Evolutionary conservation across 2,113 vertebrate genomes (phyloP), one percentile per base, ranked within the genome.

Genomic region (Vombatus ursinus): DNA sequence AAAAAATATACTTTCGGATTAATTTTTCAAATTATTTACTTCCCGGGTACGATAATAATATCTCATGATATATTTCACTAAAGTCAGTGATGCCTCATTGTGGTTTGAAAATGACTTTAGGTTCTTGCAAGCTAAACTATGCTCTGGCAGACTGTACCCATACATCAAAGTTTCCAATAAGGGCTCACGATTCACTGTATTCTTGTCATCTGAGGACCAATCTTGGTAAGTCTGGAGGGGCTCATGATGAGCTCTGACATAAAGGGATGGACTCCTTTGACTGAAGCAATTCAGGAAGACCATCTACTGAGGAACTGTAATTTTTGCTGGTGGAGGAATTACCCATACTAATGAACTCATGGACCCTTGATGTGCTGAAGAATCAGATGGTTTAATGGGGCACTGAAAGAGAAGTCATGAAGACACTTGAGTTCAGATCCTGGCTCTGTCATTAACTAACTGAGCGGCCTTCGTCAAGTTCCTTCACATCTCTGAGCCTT

Each of bases 1-100:
- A 96, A 37, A 68, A 68, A 68, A 96, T 93, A 90, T 19, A 68
- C 23, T 68, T 95, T 96, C 92, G 47, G 26, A 94, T 37, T 96
- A 94, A 90, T 90, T 90, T 94, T 47, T 61, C 28, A 52, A 84
- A 61, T 94, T 92, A 25, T 92, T 90, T 28, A 94, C 44, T 97
- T 61, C 92, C 61, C n/a, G 91, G 61, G 77, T 11, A 54, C 2
- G 94, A 37, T 84, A 92, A 90, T 52, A 94, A 95, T 53, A 94
- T 93, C 48, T 54, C 37, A 93, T 94, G 48, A 95, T 22, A 10
- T 96, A 37, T 22, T 84, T 44, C 68, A 84, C 68, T 77, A 22
- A n/a, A n/a, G 37, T n/a, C 68, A 77, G 16, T n/a, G 31, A n/a
- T 77, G 16, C 37, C 68, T 77, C 68, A 77, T 1, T 6, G 6